Evolutionary conservation across 2,113 vertebrate genomes (phyloP).

Genomic region (Dromaius novaehollandiae): DNA sequence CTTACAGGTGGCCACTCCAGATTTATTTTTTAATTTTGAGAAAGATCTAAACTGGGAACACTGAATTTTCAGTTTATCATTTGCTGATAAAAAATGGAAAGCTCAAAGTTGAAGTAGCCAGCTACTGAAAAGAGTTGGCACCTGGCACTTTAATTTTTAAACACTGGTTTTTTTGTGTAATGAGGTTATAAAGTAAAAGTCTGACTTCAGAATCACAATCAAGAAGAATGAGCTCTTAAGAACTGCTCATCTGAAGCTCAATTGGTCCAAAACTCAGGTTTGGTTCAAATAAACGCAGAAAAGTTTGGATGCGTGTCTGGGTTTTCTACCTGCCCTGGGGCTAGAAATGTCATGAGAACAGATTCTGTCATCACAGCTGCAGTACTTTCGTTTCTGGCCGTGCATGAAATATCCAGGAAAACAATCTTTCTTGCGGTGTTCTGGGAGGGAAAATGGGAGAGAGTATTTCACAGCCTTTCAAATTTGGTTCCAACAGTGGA

Average conservation of each 20-base stretch:
- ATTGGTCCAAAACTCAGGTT: conserved; percentile 1
- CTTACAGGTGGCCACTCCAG: conserved; percentile 65
- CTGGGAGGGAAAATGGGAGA: not conserved
- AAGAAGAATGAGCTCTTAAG: conserved; percentile 56
- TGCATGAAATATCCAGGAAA: conserved; percentile 21
- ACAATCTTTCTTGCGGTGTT: conserved; percentile 32
- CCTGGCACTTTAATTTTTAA: conserved; percentile 70
- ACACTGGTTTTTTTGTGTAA: not conserved
- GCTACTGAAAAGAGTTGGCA: conserved; percentile 57
- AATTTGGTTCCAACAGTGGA: conserved; percentile 19
- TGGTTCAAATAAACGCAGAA: conserved; percentile 14
- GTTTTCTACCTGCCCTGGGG: conserved; percentile 63
- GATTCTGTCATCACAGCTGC: conserved; percentile 66
- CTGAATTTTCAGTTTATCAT: conserved; percentile 56
- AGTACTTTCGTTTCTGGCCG: conserved; percentile 43
- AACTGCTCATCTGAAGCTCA: conserved; percentile 17
- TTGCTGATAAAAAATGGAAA: conserved; percentile 71
- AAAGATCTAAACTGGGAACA: conserved; percentile 66
- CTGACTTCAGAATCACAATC: conserved; percentile 50
- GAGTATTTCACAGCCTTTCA: not conserved
- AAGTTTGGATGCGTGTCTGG: conserved; percentile 43
- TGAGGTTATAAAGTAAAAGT: conserved; percentile 36
- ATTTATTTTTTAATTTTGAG: conserved; percentile 69
- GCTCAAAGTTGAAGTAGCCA: conserved; percentile 66
- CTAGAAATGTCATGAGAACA: conserved; percentile 60